Conservation (phyloP, 2,797 vertebrate genomes). For the Aselliscus stoliczkanus region DNA sequence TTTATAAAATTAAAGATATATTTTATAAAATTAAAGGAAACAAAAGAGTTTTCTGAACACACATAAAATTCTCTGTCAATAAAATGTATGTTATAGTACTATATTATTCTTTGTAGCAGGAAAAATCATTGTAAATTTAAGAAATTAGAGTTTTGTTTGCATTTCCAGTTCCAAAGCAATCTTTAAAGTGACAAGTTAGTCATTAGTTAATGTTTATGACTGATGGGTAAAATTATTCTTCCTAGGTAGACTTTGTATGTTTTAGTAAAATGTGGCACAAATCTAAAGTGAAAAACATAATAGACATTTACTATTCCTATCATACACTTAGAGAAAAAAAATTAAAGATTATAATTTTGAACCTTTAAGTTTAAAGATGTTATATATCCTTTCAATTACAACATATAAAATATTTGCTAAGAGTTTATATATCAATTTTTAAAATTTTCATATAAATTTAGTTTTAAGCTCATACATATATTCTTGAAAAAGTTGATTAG, state of each 20-base stretch:
- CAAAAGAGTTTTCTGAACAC: neutral
- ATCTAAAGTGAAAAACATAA: neutral
- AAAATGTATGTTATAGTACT: neutral
- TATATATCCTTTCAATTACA: neutral
- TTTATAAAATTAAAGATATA: neutral
- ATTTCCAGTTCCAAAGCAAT: neutral
- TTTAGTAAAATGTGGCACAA: neutral
- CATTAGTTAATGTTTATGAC: neutral
- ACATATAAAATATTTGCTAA: neutral
- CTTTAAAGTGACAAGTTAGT: neutral
- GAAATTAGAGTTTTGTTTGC: neutral
- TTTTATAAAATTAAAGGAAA: neutral
- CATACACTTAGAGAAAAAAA: neutral
- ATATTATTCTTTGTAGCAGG: neutral
- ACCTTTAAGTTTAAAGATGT: neutral
- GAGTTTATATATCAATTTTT: neutral
- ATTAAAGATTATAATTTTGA: neutral
- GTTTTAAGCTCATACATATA: neutral
- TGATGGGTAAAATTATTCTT: neutral
- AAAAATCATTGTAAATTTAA: neutral
- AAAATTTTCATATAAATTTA: neutral
- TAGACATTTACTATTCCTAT: neutral
- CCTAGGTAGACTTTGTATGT: neutral
- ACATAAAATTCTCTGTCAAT: neutral
- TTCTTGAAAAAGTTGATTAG: neutral